phyloP scores from a whole-genome alignment of 1,140 invertebrate genomes.

The Stegodyphus mimosarum region DNA sequence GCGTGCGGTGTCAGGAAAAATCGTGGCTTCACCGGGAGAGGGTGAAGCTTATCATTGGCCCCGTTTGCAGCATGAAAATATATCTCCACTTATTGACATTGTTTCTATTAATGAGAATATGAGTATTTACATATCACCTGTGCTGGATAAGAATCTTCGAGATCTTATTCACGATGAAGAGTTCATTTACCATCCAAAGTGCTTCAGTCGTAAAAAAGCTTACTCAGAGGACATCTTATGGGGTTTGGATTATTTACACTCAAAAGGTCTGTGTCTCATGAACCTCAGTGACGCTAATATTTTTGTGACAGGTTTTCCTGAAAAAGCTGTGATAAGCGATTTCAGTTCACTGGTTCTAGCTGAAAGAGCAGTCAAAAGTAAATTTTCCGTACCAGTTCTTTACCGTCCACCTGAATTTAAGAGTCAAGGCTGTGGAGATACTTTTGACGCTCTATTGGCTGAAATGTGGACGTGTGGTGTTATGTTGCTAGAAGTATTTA shows the following conservation, averaged over 20 bases:
- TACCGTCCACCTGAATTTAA: constrained; percentile 27
- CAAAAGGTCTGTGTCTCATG: constrained; percentile 27
- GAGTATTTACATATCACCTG: constrained; percentile 17
- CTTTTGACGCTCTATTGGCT: constrained; percentile 9
- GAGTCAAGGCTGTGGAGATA: background rate
- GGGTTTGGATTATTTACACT: constrained; percentile 41
- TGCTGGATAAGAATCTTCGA: background rate
- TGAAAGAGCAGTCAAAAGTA: background rate
- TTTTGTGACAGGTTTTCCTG: background rate
- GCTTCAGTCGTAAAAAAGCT: constrained; percentile 18
- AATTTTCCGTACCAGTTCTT: background rate
- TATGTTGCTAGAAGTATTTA: constrained; percentile 35
- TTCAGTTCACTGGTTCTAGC: constrained; percentile 11
- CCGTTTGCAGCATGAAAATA: constrained; percentile 22
- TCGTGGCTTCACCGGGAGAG: background rate
- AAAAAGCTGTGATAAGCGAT: constrained; percentile 36
- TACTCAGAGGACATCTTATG: constrained; percentile 25
- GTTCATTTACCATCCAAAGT: background rate
- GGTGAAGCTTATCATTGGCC: constrained; percentile 52
- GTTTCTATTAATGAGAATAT: constrained; percentile 6
- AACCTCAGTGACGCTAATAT: constrained; percentile 39
- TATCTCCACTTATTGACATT: constrained; percentile 21
- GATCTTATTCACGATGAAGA: constrained; percentile 8
- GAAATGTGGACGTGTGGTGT: constrained; percentile 48
- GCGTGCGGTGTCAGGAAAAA: constrained; percentile 7